A percentile compares a stretch with the other conserved stretches of the same genome.
These are phyloP conservation scores for Alentia gelatinosa DNA, from an alignment of 2,888 invertebrate genomes.

Conservation along the genomic window DNA sequence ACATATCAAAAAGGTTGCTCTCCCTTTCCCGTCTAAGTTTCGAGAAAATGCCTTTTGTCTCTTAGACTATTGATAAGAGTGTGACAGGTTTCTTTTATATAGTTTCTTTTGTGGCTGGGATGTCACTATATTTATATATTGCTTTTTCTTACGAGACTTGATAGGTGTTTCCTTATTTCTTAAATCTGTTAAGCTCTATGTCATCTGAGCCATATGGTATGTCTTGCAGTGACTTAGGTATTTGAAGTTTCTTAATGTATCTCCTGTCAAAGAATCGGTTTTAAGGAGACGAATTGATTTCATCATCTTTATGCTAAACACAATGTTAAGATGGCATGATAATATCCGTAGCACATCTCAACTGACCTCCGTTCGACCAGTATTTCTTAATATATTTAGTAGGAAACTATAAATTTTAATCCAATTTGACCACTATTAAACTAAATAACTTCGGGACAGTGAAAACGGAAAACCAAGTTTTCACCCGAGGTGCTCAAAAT, in stretches of 20 bases:
- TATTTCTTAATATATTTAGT: too few species aligned
- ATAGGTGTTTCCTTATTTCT: neutral
- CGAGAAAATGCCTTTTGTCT: neutral
- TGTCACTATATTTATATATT: neutral
- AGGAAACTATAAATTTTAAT: too few species aligned
- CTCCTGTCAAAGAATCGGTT: neutral
- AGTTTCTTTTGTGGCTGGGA: neutral
- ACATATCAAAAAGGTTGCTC: neutral
- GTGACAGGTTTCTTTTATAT: neutral
- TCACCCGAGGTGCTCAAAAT: too few species aligned
- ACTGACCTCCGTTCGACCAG: too few species aligned
- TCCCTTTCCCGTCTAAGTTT: neutral
- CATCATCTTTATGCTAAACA: too few species aligned
- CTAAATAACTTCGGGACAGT: too few species aligned
- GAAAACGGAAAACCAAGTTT: too few species aligned
- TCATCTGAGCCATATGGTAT: neutral
- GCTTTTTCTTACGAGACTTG: neutral
- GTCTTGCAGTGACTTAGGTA: neutral
- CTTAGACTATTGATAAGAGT: neutral
- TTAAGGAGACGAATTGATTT: too few species aligned
- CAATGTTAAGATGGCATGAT: too few species aligned
- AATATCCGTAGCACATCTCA: too few species aligned
- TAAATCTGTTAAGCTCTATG: neutral
- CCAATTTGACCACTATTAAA: too few species aligned
- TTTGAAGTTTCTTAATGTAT: neutral